Base-by-base conservation (phyloP, 2,888 invertebrate genomes). In the Choreutis nemorana region DNA sequence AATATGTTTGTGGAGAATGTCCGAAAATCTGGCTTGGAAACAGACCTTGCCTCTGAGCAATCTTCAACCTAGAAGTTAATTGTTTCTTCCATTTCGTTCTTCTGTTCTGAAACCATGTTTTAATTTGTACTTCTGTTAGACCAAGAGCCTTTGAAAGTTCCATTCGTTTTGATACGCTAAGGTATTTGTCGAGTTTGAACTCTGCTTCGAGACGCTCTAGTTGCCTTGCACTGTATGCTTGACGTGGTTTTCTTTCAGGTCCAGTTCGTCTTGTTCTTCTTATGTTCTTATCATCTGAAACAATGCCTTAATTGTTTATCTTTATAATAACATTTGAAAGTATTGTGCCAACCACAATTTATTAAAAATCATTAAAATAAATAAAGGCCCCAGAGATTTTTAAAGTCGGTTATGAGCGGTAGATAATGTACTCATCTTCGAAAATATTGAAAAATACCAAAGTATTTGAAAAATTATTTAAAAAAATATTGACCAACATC, bases 1-100 rank as follows among this genome's bases (percentile, higher is more conserved):
- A 84, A 55, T 86, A 87, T 32, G 83, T 81, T 41, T 82, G 83
- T 0, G 79, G 66, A 1, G 79, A 53, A 6, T 85, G 82, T 10
- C 85, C 82, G 37, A 89, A 84, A 48, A 88, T 86, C 37, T 86
- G 85, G 0, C 86, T 83, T 0, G 86, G 83, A 48, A 90, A 89
- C 14, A 91, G 54, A 0, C 91, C 91, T 53, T 94, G 93, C 2
- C 93, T 75, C 51, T 94, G 94, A 1, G 94, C 92, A 61, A 94
- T 89, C 62, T 94, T 93, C 38, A 96, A 67, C 2, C 94, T 79
- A 0, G 94, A 91, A 1, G 96, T 94, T 48, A 97, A 71, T 55
- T 97, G 97, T 50, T 97, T 97, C 72, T 97, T 96, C 96, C 96
- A 97, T 60, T 97, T 97, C 1, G 97, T 97, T 36, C 97, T 81